Evolutionary conservation across 2,113 vertebrate species (phyloP).

Genomic region (Limanda limanda): DNA sequence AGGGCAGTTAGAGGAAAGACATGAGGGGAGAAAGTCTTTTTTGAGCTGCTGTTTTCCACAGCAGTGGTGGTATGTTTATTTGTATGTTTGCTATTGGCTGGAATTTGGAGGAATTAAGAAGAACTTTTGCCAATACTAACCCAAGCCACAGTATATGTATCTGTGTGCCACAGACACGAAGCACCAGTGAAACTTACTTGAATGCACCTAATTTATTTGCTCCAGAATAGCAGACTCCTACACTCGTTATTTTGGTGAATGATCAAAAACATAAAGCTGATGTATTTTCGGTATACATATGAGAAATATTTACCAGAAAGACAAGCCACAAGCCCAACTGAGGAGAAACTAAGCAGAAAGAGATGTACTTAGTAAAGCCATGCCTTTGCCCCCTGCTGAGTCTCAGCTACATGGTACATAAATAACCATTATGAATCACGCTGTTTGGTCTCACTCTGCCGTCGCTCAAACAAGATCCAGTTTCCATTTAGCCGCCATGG

Average conservation of each 20-base stretch:
- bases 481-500: slow-evolving; percentile 77
- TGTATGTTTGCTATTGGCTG: slow-evolving; percentile 9
- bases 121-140: slow-evolving; percentile 43
- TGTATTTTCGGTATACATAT: slow-evolving; percentile 51
- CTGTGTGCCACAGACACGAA: background rate
- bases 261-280: slow-evolving; percentile 66
- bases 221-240: slow-evolving; percentile 43
- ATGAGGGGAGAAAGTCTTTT: background rate
- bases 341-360: slow-evolving; percentile 66
- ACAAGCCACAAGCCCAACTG: slow-evolving; percentile 33
- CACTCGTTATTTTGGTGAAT: slow-evolving; percentile 66
- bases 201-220: slow-evolving; percentile 53
- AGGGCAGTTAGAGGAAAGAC: slow-evolving; percentile 56
- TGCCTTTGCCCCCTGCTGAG: slow-evolving; percentile 74
- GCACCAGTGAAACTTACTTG: slow-evolving; percentile 39
- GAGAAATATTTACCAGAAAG: slow-evolving; percentile 46
- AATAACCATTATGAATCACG: slow-evolving; percentile 83
- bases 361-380: slow-evolving; percentile 74
- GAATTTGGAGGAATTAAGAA: slow-evolving; percentile 1
- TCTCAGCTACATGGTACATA: slow-evolving; percentile 75
- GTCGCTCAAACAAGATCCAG: slow-evolving; percentile 78
- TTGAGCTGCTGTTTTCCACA: slow-evolving; percentile 21
- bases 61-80: slow-evolving; percentile 33
- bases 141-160: slow-evolving; percentile 28
- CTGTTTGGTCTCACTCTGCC: slow-evolving; percentile 76